Conservation (phyloP, 2,888 invertebrate genomes). For the Hesperia comma region DNA sequence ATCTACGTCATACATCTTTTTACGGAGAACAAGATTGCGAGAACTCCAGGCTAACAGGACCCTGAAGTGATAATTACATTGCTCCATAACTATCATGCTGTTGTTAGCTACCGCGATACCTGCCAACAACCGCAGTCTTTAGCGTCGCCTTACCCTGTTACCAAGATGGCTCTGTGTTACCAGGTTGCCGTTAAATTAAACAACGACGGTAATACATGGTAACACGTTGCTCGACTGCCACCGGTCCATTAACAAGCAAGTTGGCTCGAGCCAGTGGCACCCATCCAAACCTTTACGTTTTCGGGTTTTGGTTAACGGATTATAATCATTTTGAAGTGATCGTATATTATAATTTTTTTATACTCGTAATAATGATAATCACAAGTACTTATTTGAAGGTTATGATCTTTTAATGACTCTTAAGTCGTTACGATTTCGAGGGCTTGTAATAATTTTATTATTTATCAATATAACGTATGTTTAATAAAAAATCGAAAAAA, state of each 20-base stretch:
- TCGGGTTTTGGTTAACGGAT: slow-evolving; percentile 18
- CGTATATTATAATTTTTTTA: background rate
- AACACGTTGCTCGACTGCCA: slow-evolving; percentile 30
- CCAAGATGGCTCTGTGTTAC: slow-evolving; percentile 9
- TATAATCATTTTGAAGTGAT: slow-evolving; percentile 3
- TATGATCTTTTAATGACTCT: too few species aligned
- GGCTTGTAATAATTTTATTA: too few species aligned
- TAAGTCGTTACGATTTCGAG: too few species aligned
- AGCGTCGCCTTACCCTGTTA: background rate
- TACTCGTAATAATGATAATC: too few species aligned
- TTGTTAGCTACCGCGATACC: background rate
- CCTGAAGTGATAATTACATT: background rate
- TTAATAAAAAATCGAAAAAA: too few species aligned
- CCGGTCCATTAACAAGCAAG: slow-evolving; percentile 33
- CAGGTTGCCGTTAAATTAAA: slow-evolving; percentile 29
- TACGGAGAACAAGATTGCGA: background rate
- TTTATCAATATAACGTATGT: too few species aligned
- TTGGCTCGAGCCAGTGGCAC: slow-evolving; percentile 33
- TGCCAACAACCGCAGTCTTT: slow-evolving; percentile 9
- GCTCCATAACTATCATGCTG: background rate
- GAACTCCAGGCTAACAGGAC: background rate
- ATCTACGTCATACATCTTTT: too few species aligned
- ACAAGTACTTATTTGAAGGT: too few species aligned
- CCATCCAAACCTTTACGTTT: slow-evolving; percentile 23
- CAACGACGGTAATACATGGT: slow-evolving; percentile 19